Conservation (phyloP, 1,140 invertebrate genomes). For the Lordiphosa clarofinis region DNA sequence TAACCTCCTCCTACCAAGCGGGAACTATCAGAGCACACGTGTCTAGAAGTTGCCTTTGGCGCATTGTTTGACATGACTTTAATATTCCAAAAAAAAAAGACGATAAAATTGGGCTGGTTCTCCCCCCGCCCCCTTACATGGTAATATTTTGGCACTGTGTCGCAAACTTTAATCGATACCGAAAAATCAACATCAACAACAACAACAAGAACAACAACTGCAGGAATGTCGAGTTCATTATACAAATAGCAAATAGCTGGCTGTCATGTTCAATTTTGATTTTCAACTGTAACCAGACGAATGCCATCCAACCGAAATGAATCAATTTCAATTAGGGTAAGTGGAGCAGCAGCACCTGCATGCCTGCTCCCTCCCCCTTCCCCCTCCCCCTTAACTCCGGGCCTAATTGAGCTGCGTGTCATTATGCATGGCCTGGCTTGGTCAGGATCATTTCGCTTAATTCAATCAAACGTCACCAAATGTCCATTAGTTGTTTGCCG, state of each 20-base stretch:
- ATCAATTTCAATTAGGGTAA: constrained; percentile 71
- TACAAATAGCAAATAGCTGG: constrained; percentile 47
- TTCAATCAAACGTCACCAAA: constrained; percentile 58
- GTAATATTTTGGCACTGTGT: constrained; percentile 57
- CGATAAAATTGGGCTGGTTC: constrained; percentile 44
- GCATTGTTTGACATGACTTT: constrained; percentile 71
- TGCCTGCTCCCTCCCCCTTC: background rate
- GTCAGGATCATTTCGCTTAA: constrained; percentile 57
- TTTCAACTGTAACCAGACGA: constrained; percentile 17
- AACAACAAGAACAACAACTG: constrained; percentile 40
- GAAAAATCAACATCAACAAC: constrained; percentile 23
- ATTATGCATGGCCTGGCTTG: constrained; percentile 42
- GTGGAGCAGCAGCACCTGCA: constrained; percentile 25
- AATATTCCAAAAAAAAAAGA: constrained; percentile 44
- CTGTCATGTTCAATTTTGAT: constrained; percentile 62
- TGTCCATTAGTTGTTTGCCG: constrained; percentile 23
- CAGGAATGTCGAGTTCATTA: constrained; percentile 25
- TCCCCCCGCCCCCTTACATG: background rate
- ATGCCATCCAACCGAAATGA: constrained; percentile 10
- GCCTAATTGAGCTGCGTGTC: constrained; percentile 65
- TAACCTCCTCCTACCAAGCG: background rate
- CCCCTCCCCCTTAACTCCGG: constrained; percentile 1
- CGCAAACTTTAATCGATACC: constrained; percentile 61
- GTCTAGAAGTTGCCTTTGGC: constrained; percentile 58
- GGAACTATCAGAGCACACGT: background rate